Base-by-base conservation (phyloP, 2,113 vertebrate genomes). In the Sceloporus tristichus region DNA sequence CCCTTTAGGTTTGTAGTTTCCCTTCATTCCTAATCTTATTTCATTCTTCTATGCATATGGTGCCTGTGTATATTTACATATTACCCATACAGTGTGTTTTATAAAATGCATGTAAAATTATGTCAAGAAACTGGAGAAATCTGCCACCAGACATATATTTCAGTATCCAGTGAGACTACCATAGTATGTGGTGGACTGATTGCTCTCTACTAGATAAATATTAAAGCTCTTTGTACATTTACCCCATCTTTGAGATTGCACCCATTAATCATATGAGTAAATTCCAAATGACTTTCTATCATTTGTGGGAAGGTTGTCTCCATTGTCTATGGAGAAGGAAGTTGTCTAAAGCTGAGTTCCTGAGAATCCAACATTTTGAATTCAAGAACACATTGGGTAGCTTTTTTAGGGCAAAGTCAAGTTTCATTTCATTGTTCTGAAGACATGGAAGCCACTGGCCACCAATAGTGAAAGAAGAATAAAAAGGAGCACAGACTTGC, bases 1-100 rank as follows among this genome's bases (percentile, higher is more conserved):
- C 16, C 23, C 7, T 34, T 82, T 82, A 56, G 29, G 56, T 65
- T 78, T 42, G 40, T 62, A 38, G 0, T 3, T 74, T 84, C 34
- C 40, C 27, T 80, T 87, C 59, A 21, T 80, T 38, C 2, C 40
- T 73, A 87, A 79, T 21, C 4, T 10, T 34, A 48, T 48, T 84
- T 85, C 0, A 19, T 78, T 91, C 78, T 87, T 75, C 42, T 38
- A 18, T 11, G 21, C 21, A 77, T 40, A 77, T 85, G 78, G 23
- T 74, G 65, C 0, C 0, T 84, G 73, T 65, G 23, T 62, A 27
- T 85, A 53, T 82, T 85, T 81, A 85, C 19, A 11, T n/a, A 19
- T 48, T 85, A 53, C 1, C 9, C 78, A 18, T 40, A 81, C 53
- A 84, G n/a, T 0, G 48, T 54, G 34, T 10, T 21, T 19, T 87